Conservation (phyloP, 2,797 vertebrate species). For the Manis javanica region DNA sequence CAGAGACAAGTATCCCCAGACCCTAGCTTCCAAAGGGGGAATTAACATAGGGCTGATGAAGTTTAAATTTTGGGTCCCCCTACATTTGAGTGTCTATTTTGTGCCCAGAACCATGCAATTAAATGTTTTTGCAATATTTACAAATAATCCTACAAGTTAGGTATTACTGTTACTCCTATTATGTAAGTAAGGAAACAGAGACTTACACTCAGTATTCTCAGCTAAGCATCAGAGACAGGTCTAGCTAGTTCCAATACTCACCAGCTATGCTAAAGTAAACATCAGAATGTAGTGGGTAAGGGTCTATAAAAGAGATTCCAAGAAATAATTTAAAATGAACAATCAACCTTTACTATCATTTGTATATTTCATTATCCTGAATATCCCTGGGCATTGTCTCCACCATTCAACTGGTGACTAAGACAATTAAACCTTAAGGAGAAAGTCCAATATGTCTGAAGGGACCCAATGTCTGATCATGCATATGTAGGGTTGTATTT, state of each 20-base stretch:
- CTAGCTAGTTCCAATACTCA: conserved; percentile 26
- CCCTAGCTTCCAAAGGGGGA: neutral
- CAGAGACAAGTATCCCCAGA: neutral
- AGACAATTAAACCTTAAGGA: neutral
- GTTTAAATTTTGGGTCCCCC: neutral
- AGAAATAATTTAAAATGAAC: neutral
- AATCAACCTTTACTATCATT: neutral
- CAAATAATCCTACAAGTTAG: conserved; percentile 18
- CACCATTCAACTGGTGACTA: neutral
- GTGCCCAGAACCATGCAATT: conserved; percentile 33
- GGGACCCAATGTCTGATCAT: neutral
- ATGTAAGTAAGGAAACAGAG: neutral
- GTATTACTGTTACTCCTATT: neutral
- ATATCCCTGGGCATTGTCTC: neutral
- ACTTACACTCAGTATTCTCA: neutral
- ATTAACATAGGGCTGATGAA: neutral
- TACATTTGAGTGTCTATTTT: neutral
- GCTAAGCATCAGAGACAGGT: neutral
- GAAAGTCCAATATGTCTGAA: neutral
- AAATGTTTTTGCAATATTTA: conserved; percentile 18
- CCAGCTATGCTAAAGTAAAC: neutral
- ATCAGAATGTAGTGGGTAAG: neutral
- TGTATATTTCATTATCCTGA: neutral
- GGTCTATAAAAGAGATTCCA: neutral
- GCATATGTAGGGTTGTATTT: neutral